Evolutionary conservation across 2,797 vertebrate species (phyloP).

Genomic region (Tiaroga cobitis): DNA sequence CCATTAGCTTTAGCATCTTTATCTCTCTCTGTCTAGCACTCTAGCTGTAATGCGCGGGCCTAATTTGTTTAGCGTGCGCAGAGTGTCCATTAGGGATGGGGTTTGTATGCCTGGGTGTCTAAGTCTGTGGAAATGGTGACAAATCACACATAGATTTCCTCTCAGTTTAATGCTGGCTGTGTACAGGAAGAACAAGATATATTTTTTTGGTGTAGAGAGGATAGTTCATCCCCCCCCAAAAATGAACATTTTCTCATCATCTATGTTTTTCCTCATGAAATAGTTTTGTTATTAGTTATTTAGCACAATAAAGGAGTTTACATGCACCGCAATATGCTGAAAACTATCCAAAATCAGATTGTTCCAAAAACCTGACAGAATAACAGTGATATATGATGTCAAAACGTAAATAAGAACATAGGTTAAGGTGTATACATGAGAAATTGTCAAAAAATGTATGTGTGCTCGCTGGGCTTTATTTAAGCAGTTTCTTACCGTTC

Average conservation of each 20-base stretch:
- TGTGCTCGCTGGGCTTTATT: neutral
- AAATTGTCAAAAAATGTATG: neutral
- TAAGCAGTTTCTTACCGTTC: neutral
- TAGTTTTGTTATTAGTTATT: neutral
- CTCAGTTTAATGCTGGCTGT: constrained; percentile 44
- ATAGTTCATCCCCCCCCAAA: neutral
- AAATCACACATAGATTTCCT: constrained; percentile 70
- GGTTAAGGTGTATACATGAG: neutral
- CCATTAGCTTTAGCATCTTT: constrained; percentile 63
- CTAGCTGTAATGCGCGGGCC: constrained; percentile 75
- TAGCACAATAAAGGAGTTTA: neutral
- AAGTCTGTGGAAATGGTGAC: constrained; percentile 76
- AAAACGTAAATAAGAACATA: neutral
- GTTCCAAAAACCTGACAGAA: neutral
- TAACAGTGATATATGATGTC: neutral
- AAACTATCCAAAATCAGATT: neutral
- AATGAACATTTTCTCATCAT: neutral
- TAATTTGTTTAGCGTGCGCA: constrained; percentile 83
- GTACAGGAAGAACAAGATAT: constrained; percentile 36
- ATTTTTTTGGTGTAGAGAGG: neutral
- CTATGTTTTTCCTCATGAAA: neutral
- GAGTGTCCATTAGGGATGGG: constrained; percentile 79
- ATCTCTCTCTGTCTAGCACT: constrained; percentile 69
- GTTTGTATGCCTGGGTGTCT: constrained; percentile 60
- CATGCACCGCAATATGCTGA: neutral